Percentiles rank a stretch among this genome's conserved stretches.
Evolutionary conservation across 2,797 vertebrate genomes (phyloP).

Genomic region (Xenops minutus): DNA sequence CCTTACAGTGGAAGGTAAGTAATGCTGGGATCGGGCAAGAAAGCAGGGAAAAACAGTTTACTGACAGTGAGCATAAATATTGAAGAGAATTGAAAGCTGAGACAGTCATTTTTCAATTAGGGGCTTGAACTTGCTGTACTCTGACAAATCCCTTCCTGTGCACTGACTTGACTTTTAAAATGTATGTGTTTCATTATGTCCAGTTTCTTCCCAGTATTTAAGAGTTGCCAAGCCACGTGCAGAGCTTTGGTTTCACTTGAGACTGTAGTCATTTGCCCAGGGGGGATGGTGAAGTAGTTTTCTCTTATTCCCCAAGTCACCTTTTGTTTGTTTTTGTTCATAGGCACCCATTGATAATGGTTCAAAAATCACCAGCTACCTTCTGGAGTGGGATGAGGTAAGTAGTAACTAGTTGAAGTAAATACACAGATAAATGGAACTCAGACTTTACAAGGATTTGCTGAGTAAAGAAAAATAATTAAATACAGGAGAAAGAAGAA

Average conservation of each 20-base stretch:
- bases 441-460: constrained; percentile 4
- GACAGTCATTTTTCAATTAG: not conserved
- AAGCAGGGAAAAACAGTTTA: not conserved
- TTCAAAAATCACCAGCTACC: constrained; percentile 98
- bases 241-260: constrained; percentile 22
- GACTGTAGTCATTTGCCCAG: not conserved
- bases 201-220: not conserved
- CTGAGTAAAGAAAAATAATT: constrained; percentile 8
- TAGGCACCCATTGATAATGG: constrained; percentile 94
- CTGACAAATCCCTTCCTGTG: not conserved
- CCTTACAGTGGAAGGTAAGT: constrained; percentile 95
- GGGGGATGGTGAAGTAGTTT: not conserved
- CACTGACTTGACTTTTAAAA: constrained; percentile 12
- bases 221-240: constrained; percentile 22
- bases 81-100: not conserved
- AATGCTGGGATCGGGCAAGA: not conserved
- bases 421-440: not conserved
- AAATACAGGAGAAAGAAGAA: not conserved
- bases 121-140: constrained; percentile 3
- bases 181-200: constrained; percentile 20
- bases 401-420: constrained; percentile 50
- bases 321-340: constrained; percentile 53
- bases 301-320: not conserved
- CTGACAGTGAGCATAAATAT: not conserved
- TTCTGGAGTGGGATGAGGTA: constrained; percentile 98